Evolutionary conservation across 2,888 invertebrate species (phyloP), one percentile per base, ranked within the genome.

Genomic region (Yponomeuta evonymella): DNA sequence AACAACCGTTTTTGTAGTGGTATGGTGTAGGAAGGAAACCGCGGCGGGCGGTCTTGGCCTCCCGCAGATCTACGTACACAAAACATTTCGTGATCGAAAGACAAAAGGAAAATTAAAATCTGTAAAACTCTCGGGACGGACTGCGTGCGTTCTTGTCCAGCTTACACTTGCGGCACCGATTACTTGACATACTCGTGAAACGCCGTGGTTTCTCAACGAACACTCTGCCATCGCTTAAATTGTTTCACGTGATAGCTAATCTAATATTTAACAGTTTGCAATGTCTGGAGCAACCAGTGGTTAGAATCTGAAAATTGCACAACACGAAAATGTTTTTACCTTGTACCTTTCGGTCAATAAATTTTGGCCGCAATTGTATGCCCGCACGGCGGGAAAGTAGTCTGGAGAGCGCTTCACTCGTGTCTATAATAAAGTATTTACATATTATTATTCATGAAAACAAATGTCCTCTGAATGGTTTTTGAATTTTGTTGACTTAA

Each of bases 21-120:
- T 84, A 78, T 87, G 83, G 87, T 89, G 89, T 88, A 90, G 90
- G 90, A 90, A 90, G 90, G 90, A 89, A 89, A 83, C 85, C 89
- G 73, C 90, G 78, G 85, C 90, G 88, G 91, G 91, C 88, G 90
- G 88, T 86, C 89, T 76, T 73, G 79, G 85, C 85, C 86, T 89
- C 85, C 90, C 89, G 82, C 89, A 87, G 89, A 89, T 79, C 82
- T 79, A 80, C 83, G 85, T 85, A 88, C 85, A 90, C 90, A 90
- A 90, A 90, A 91, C 90, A 89, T 90, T 89, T 88, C 91, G 91
- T 91, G 91, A 90, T 90, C 88, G 89, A 90, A 89, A 91, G 89
- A 91, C 90, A 92, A 91, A 92, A 91, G 89, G 83, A 90, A 88
- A 88, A 88, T 90, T 88, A 86, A 88, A 89, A 87, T 88, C 84